A percentile compares a stretch with the other conserved stretches of the same genome.
phyloP scores from a whole-genome alignment of 2,888 invertebrate genomes.

The Ectobius pallidus region DNA sequence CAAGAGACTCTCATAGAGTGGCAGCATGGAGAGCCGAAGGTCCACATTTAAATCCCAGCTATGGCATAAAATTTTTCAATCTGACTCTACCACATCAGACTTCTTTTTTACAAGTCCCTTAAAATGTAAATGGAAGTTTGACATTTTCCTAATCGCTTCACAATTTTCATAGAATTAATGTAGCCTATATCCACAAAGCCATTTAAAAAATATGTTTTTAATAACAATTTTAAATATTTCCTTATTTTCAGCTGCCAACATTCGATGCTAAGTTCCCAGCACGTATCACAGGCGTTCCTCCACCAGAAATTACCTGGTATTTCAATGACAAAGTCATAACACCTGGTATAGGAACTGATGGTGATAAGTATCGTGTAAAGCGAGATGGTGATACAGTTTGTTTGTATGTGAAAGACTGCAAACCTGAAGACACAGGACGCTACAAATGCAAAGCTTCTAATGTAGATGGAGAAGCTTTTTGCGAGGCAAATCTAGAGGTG shows the following conservation, averaged over 20 bases:
- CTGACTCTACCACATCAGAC: no score
- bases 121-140: no score
- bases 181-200: no score
- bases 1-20: no score
- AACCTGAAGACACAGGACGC: slow-evolving; percentile 69
- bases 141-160: no score
- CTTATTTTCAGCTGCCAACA: slow-evolving; percentile 67
- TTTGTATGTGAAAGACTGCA: slow-evolving; percentile 74
- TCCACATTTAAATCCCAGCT: no score
- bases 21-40: no score
- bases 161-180: no score
- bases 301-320: slow-evolving; percentile 87
- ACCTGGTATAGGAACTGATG: slow-evolving; percentile 51
- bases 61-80: no score
- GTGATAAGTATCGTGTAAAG: slow-evolving; percentile 75
- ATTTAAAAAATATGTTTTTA: no score
- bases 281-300: slow-evolving; percentile 78
- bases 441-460: slow-evolving; percentile 82
- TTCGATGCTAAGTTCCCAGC: slow-evolving; percentile 85
- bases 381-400: slow-evolving; percentile 81
- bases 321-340: slow-evolving; percentile 77
- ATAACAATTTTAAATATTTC: no score
- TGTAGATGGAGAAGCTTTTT: slow-evolving; percentile 77
- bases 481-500: slow-evolving; percentile 75
- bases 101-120: no score